Percentiles rank a stretch among this genome's conserved stretches.
Evolutionary conservation across 1,140 invertebrate species (phyloP).

Genomic region (Lethrus apterus): DNA sequence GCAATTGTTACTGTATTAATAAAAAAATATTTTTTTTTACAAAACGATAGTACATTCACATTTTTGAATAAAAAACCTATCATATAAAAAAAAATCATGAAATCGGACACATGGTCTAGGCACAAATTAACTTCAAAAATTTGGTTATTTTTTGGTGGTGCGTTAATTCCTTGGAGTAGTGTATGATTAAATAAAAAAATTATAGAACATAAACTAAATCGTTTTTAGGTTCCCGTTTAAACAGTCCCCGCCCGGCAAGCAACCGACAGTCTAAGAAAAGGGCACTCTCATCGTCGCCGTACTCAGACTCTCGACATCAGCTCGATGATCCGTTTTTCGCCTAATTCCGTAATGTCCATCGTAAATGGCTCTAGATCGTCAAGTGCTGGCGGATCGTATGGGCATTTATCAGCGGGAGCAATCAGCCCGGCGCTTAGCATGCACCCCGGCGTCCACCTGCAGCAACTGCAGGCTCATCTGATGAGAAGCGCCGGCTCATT

Average conservation of each 20-base stretch:
- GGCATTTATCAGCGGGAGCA: slow-evolving; percentile 77
- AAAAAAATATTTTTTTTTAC: no score
- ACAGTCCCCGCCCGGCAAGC: slow-evolving; percentile 54
- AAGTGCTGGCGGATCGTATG: slow-evolving; percentile 83
- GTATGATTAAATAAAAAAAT: no score
- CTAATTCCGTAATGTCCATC: slow-evolving; percentile 85
- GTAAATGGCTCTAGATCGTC: slow-evolving; percentile 81
- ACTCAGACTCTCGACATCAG: slow-evolving; percentile 93
- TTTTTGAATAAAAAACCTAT: no score
- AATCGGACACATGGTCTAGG: no score
- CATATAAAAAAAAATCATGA: no score
- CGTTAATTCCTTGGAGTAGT: no score
- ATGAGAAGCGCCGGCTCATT: slow-evolving; percentile 55
- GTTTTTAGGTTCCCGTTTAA: slow-evolving; percentile 61
- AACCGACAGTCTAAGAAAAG: slow-evolving; percentile 66
- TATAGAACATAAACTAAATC: no score
- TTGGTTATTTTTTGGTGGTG: no score
- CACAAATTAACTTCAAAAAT: no score
- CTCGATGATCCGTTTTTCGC: slow-evolving; percentile 91
- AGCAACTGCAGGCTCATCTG: slow-evolving; percentile 70
- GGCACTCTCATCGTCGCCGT: slow-evolving; percentile 88
- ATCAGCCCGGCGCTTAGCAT: slow-evolving; percentile 54
- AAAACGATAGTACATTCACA: no score
- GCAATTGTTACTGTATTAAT: no score
- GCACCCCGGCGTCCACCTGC: slow-evolving; percentile 61